These are phyloP conservation scores for Diprion similis DNA, from an alignment of 1,140 invertebrate species.

Conservation along the genomic window DNA sequence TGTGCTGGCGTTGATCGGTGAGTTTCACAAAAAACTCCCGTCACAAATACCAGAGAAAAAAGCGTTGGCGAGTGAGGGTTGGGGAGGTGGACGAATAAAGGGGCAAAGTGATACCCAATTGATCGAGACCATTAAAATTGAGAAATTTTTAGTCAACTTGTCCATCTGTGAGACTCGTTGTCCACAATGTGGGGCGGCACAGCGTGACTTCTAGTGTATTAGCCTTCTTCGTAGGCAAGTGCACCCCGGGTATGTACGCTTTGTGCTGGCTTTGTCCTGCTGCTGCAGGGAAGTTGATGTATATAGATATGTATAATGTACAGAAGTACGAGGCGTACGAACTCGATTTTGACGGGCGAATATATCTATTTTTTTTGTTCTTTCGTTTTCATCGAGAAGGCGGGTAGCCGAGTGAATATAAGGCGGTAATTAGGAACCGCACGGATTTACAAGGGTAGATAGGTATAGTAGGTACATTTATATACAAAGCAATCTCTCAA, in stretches of 20 bases:
- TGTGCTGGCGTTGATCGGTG: too few relatives aligned
- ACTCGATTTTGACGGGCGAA: too few relatives aligned
- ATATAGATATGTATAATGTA: conserved; percentile 19
- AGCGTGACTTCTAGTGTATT: conserved; percentile 32
- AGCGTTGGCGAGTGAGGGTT: not conserved
- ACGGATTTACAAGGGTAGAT: too few relatives aligned
- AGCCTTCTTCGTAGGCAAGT: conserved; percentile 34
- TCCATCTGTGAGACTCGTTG: not conserved
- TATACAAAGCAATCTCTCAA: too few relatives aligned
- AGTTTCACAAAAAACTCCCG: not conserved
- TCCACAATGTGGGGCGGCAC: conserved; percentile 8
- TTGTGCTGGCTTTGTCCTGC: conserved; percentile 24
- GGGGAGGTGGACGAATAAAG: not conserved
- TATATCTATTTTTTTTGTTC: not conserved
- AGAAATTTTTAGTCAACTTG: not conserved
- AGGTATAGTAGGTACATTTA: too few relatives aligned
- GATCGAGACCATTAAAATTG: not conserved
- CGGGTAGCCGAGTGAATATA: conserved; percentile 3
- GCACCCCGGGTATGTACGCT: conserved; percentile 31
- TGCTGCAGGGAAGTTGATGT: conserved; percentile 39
- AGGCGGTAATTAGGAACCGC: not conserved
- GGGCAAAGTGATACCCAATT: too few relatives aligned
- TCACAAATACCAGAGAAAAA: not conserved
- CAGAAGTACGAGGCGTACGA: not conserved
- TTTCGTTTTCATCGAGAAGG: not conserved